Conservation (phyloP, 92 coral and sea anemone genomes). For the Paramuricea clavata region DNA sequence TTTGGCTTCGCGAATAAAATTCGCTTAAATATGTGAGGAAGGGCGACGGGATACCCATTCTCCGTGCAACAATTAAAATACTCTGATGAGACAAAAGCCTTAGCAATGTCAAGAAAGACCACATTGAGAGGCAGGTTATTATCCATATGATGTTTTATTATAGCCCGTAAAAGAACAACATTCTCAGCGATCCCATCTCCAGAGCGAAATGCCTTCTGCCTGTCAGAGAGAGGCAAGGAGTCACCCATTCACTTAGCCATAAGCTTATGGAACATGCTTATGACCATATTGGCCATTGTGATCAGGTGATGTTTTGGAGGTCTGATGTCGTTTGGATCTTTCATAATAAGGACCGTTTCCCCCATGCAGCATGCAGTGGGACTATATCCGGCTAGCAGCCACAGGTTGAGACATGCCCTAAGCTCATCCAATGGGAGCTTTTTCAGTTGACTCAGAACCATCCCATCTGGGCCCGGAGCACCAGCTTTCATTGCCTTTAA, state of each 20-base stretch:
- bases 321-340: neutral
- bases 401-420: neutral
- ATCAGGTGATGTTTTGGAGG: conserved; percentile 15
- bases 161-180: conserved; percentile 19
- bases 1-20: conserved; percentile 11
- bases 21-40: conserved; percentile 24
- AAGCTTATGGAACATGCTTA: conserved; percentile 32
- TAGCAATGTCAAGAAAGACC: conserved; percentile 25
- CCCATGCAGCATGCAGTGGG: neutral
- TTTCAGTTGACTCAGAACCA: neutral
- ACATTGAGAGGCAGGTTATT: conserved; percentile 3
- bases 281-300: conserved; percentile 22
- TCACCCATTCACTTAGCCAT: conserved; percentile 34
- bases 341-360: conserved; percentile 14
- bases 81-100: conserved; percentile 33
- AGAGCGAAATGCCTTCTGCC: conserved; percentile 44
- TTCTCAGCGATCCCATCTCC: conserved; percentile 50
- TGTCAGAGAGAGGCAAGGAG: conserved; percentile 1
- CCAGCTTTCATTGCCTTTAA: neutral
- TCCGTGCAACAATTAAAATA: neutral
- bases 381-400: conserved; percentile 19
- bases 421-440: neutral
- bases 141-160: conserved; percentile 42
- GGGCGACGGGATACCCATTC: conserved; percentile 38
- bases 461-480: conserved; percentile 1